These are phyloP conservation scores for Cephus pulcher DNA, from an alignment of 2,888 invertebrate species.

Conservation along the genomic window DNA sequence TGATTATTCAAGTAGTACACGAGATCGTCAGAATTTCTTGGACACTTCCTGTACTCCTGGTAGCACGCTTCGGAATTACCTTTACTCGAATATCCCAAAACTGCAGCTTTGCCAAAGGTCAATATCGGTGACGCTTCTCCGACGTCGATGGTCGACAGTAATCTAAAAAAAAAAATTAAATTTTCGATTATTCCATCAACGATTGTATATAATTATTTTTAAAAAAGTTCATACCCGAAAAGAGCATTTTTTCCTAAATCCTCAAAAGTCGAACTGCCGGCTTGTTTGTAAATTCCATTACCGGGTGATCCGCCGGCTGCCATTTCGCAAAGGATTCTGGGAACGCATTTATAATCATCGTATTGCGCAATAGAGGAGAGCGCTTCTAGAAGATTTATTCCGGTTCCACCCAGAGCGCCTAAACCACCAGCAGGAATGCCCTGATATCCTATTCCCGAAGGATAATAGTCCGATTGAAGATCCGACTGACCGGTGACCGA, in stretches of 20 bases:
- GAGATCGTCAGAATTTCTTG: conserved; percentile 78
- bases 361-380: conserved; percentile 74
- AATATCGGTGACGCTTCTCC: conserved; percentile 74
- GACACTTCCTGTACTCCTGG: conserved; percentile 79
- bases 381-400: conserved; percentile 62
- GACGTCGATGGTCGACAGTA: conserved; percentile 72
- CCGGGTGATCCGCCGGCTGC: conserved; percentile 66
- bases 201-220: conserved; percentile 11
- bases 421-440: conserved; percentile 21
- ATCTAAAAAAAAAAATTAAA: conserved; percentile 63
- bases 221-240: conserved; percentile 69
- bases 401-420: conserved; percentile 20
- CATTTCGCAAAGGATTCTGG: conserved; percentile 82
- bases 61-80: conserved; percentile 73
- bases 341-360: conserved; percentile 84
- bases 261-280: conserved; percentile 40
- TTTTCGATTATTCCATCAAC: conserved; percentile 5
- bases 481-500: conserved; percentile 3
- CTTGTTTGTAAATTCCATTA: conserved; percentile 41
- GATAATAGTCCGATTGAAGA: conserved; percentile 22
- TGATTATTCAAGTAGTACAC: conserved; percentile 86
- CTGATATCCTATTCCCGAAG: conserved; percentile 20
- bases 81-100: conserved; percentile 79
- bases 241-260: conserved; percentile 65
- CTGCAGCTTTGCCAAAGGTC: conserved; percentile 79